Base-by-base conservation (phyloP, 1,140 invertebrate species). In the Cepaea nemoralis region DNA sequence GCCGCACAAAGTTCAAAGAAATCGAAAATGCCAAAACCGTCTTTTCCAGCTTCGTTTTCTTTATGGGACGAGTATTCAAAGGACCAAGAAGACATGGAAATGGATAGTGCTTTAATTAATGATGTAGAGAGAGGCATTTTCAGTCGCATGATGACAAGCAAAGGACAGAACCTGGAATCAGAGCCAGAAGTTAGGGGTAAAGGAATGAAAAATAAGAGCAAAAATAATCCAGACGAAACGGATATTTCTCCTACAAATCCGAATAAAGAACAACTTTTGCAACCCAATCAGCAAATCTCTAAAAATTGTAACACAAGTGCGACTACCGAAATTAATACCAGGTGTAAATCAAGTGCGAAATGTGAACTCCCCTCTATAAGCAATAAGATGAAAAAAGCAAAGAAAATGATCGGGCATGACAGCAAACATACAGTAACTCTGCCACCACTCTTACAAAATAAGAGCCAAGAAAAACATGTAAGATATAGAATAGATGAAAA, bases 81-180 rank as follows among this genome's bases (percentile, higher is more conserved):
- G n/a, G 42, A 74, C 8, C 39, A 48, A 22, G 40, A 74, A 8
- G 31, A 74, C 31, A 42, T 39, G 2, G 71, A 74, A 45, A 48
- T 74, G 71, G 39, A 74, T 0, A 74, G 37, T 19, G 42, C 42
- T 27, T 19, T 45, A 48, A 74, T n/a, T 39, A 74, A 48, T 24
- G 19, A n/a, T 3, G 31, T 74, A 45, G 71, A 74, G 33, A 45
- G 1, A 24, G 39, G 42, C 2, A 31, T 74, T 48, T 10, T 45
- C 5, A 48, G n/a, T 27, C 16, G 42, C 10, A 6, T 74, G 27
- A 6, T 16, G n/a, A 16, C 27, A 55, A 10, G 27, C 22, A 31
- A 10, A 63, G 8, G 59, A 63, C 1, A 2, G 27, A 63, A 22
- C 2, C 10, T 6, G 2, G 59, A 63, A 8, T 31, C 59, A 2